phyloP scores from a whole-genome alignment of 2,888 invertebrate genomes.

The Caradrina clavipalpis region DNA sequence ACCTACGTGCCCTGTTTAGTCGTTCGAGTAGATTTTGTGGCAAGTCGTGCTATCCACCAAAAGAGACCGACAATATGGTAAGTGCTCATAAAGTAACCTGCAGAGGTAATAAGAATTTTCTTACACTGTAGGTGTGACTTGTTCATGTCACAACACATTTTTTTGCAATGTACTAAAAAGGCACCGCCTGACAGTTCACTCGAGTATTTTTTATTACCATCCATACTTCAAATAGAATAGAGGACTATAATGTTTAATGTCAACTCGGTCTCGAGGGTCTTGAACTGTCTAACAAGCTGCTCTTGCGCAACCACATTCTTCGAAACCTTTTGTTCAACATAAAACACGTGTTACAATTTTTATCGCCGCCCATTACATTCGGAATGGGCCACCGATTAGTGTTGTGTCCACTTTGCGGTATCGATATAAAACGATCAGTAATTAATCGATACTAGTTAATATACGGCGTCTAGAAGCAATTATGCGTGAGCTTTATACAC shows the following conservation, averaged over 20 bases:
- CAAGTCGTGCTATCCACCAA: constrained; percentile 11
- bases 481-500: constrained; percentile 57
- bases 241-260: constrained; percentile 38
- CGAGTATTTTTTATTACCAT: constrained; percentile 30
- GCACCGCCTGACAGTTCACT: constrained; percentile 21
- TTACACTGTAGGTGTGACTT: constrained; percentile 29
- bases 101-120: constrained; percentile 12
- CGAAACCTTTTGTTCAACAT: constrained; percentile 53
- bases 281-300: constrained; percentile 23
- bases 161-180: constrained; percentile 48
- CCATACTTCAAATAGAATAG: constrained; percentile 40
- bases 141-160: constrained; percentile 23
- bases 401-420: constrained; percentile 45
- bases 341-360: constrained; percentile 61
- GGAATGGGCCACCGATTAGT: constrained; percentile 41
- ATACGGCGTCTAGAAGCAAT: constrained; percentile 51
- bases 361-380: constrained; percentile 49
- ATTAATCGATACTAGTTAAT: constrained; percentile 63
- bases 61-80: constrained; percentile 36
- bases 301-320: constrained; percentile 50
- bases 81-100: constrained; percentile 20
- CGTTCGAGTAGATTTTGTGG: constrained; percentile 22
- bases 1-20: constrained; percentile 18
- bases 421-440: constrained; percentile 57
- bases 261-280: constrained; percentile 23